phyloP scores from a whole-genome alignment of 2,888 invertebrate species.

The Eucriotettix oculatus region DNA sequence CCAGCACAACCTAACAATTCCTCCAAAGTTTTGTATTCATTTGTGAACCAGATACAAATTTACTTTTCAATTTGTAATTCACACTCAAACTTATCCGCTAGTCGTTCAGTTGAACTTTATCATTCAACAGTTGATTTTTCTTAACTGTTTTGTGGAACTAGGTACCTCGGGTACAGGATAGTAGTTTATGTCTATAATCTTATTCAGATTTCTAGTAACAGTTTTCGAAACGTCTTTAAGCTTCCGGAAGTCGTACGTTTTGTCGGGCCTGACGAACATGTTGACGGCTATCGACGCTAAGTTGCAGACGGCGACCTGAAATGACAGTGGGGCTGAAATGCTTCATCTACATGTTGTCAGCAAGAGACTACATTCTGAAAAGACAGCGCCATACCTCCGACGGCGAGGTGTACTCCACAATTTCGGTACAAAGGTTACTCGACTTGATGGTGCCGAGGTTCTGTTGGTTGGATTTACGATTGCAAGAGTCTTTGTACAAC shows the following conservation, averaged over 20 bases:
- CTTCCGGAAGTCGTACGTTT: constrained; percentile 72
- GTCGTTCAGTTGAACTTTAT: no score
- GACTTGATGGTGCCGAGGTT: constrained; percentile 97
- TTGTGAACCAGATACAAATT: no score
- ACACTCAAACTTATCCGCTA: no score
- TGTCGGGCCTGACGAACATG: constrained; percentile 70
- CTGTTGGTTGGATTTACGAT: constrained; percentile 92
- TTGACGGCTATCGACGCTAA: constrained; percentile 93
- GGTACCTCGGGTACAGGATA: constrained; percentile 86
- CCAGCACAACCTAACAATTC: no score
- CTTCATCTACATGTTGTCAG: no score
- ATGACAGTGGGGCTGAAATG: neutral
- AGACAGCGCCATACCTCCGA: constrained; percentile 42
- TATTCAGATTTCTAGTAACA: constrained; percentile 82
- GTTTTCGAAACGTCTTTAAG: constrained; percentile 76
- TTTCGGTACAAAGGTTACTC: constrained; percentile 95
- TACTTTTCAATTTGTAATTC: no score
- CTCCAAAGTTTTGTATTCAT: no score
- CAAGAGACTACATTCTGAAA: no score
- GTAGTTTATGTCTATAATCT: constrained; percentile 90
- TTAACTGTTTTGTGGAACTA: neutral
- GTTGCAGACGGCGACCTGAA: constrained; percentile 82
- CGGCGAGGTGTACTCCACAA: constrained; percentile 80
- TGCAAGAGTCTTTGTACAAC: constrained; percentile 92
- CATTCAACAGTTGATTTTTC: no score